These are phyloP conservation scores for Labeo catla DNA, from an alignment of 2,113 vertebrate species.

Conservation along the genomic window DNA sequence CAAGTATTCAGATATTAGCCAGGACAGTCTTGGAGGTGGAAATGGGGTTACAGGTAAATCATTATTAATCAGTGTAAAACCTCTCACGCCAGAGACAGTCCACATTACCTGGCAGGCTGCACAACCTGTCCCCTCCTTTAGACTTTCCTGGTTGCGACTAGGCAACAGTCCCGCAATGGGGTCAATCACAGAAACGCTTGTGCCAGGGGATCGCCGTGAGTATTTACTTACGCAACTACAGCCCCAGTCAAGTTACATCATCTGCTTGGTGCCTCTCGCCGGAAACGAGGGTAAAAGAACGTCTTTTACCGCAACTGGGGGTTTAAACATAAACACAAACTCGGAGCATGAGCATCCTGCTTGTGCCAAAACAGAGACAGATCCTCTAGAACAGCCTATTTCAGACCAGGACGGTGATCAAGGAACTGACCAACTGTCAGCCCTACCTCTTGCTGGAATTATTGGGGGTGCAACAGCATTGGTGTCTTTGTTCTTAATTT, in stretches of 20 bases:
- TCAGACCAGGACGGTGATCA: conserved; percentile 80
- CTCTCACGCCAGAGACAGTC: conserved; percentile 86
- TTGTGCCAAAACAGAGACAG: conserved; percentile 90
- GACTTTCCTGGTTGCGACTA: conserved; percentile 89
- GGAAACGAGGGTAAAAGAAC: conserved; percentile 66
- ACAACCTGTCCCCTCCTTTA: conserved; percentile 82
- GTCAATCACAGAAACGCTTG: conserved; percentile 91
- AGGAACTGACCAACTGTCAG: conserved; percentile 74
- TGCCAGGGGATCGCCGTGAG: conserved; percentile 88
- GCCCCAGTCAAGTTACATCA: conserved; percentile 88
- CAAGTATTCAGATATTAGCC: conserved; percentile 77
- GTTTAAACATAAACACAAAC: conserved; percentile 79
- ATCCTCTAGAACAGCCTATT: conserved; percentile 76
- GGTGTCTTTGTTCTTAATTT: conserved; percentile 86
- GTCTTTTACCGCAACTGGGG: conserved; percentile 77
- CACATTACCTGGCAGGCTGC: conserved; percentile 86
- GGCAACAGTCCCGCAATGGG: conserved; percentile 86
- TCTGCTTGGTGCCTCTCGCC: conserved; percentile 86
- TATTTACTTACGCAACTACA: conserved; percentile 89
- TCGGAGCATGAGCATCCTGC: conserved; percentile 82
- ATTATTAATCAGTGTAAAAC: conserved; percentile 85
- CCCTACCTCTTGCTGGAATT: conserved; percentile 87
- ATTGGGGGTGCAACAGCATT: conserved; percentile 88
- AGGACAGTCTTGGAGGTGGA: conserved; percentile 77
- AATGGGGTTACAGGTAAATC: conserved; percentile 75